Evolutionary conservation across 2,797 vertebrate genomes (phyloP).

Genomic region (Mus spretus): DNA sequence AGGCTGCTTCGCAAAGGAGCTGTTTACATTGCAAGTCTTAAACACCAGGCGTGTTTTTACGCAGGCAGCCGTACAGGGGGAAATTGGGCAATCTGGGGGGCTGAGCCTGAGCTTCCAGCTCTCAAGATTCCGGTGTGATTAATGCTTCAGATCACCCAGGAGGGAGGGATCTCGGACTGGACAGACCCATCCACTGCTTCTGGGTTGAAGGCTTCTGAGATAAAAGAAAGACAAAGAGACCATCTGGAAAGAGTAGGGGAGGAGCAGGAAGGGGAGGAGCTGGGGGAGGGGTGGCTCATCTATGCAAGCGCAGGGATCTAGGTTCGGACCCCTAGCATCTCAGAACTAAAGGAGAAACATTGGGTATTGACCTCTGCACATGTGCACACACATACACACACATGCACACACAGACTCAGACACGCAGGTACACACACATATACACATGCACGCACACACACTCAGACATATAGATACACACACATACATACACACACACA

Average conservation of each 20-base stretch:
- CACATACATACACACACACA: too few species aligned
- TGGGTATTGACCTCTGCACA: too few species aligned
- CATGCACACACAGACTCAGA: background rate
- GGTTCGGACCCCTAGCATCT: background rate
- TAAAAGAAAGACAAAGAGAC: background rate
- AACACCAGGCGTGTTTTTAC: background rate
- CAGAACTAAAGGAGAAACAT: background rate
- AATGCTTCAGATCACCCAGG: background rate
- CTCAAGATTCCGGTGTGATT: background rate
- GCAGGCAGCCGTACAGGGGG: background rate
- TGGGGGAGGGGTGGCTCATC: background rate
- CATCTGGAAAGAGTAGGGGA: background rate
- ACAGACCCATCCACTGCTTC: background rate
- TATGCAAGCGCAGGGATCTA: background rate
- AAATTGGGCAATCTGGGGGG: rapidly evolving
- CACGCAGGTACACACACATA: background rate
- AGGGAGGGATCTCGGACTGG: background rate
- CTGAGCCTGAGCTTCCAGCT: background rate
- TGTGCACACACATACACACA: background rate
- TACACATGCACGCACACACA: background rate
- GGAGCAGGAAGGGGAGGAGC: background rate
- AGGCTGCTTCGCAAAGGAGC: conserved; percentile 36
- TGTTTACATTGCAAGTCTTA: conserved; percentile 51
- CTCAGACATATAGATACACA: background rate
- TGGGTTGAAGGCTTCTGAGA: background rate